These are phyloP conservation scores for human DNA, from an alignment of 2,113 vertebrate genomes.

Conservation along the genomic window GRCh38 chr16:85986501-85987000, in stretches of 20 bases:
- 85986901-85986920: not conserved
- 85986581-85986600: not conserved
- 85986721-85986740: accelerated
- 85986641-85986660: accelerated
- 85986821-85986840: too few relatives aligned
- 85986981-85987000: not conserved
- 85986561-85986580: accelerated
- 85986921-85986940: accelerated
- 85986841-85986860: too few relatives aligned
- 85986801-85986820: not conserved
- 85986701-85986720: accelerated
- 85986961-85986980: accelerated
- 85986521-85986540: not conserved
- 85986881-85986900: not conserved
- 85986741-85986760: accelerated
- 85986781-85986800: not conserved
- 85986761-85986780: accelerated
- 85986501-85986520: too few relatives aligned
- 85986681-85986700: accelerated
- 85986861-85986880: accelerated
- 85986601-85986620: accelerated
- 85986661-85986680: too few relatives aligned
- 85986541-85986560: accelerated
- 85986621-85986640: not conserved
- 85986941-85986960: accelerated